Base-by-base conservation (phyloP, 2,113 vertebrate genomes). In the Nycticebus coucang region DNA sequence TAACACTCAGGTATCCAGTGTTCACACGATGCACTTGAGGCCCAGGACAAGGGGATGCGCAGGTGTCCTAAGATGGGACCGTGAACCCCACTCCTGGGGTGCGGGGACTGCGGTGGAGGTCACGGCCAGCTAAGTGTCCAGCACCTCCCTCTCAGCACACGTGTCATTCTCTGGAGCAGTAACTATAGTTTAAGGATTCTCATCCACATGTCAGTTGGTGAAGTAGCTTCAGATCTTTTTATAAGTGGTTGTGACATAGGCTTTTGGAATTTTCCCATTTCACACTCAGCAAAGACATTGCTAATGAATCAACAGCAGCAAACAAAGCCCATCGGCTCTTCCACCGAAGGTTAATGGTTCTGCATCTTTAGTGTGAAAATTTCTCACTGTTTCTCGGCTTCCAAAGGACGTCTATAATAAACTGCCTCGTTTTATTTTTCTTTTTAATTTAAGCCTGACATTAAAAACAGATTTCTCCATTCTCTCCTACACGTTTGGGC, bases 341-440 rank as follows among this genome's bases (percentile, higher is more conserved):
- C 69, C 28, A 21, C 69, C 35, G 33, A 86, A 95, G 55, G 33
- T 68, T 94, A 53, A 86, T 64, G 45, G 66, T 87, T 60, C 84
- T 35, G 53, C 41, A 77, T 41, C 30, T 80, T n/a, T 5, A 96
- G 37, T 77, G 33, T 35, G 50, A 62, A 94, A 66, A 60, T 80
- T 69, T 4, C 22, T 89, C 68, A 79, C 19, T 33, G 0, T 59
- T 35, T 1, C 78, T 94, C 62, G 69, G 4, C 30, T 88, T 84
- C 79, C 24, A 64, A 64, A 50, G 41, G 66, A 97, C 26, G 24
- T 77, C 37, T 93, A 28, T 80, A 96, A n/a, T 74, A 75, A 92
- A 13, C 26, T 92, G 17, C 19, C 12, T 82, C 13, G 30, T 15
- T 88, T 80, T 75, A 21, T 87, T 80, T 77, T 24, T 53, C 26